Evolutionary conservation across 2,888 invertebrate species (phyloP), one percentile per base, ranked within the genome.

Genomic region (Agrotis puta): DNA sequence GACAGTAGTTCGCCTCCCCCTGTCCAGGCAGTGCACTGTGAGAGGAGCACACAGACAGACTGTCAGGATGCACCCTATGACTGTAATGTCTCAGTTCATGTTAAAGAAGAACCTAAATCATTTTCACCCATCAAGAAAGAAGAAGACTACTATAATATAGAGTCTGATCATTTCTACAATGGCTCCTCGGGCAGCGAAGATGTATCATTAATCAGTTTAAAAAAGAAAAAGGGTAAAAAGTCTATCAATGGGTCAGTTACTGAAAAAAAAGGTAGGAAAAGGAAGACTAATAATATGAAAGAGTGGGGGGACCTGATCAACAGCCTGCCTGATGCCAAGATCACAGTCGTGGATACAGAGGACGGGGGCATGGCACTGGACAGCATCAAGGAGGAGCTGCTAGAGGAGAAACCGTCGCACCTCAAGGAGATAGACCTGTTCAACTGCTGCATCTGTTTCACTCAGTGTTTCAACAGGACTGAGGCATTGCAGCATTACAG

Each of bases 401-500:
- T 85, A 14, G 86, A 86, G 3, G 84, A 88, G 16, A 86, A 88
- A 56, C 69, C 86, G 0, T 79, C 79, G 0, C 27, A 83, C 64
- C 79, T 84, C 0, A 82, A 79, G 4, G 90, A 89, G 4, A 45
- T 81, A 1, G 90, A 90, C 4, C 24, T 81, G 16, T 92, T 87
- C 73, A 87, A 92, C 72, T 96, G 96, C 78, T 96, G 96, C 67
- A 92, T 95, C 24, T 96, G 96, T 79, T 91, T 94, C 65, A 79
- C 83, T 20, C 91, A 91, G 79, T 93, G 89, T 67, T 89, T 76
- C 61, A 89, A 83, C 2, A 88, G 88, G 54, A 83, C 58, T 2
- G 92, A 92, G 13, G 92, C 95, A 86, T 71, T 96, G 27, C 87
- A 91, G 51, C 96, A 96, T 86, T 96, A 96, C 82, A 94, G 91